Evolutionary conservation across 2,888 invertebrate genomes (phyloP).

Genomic region (Drosophila prolongata): DNA sequence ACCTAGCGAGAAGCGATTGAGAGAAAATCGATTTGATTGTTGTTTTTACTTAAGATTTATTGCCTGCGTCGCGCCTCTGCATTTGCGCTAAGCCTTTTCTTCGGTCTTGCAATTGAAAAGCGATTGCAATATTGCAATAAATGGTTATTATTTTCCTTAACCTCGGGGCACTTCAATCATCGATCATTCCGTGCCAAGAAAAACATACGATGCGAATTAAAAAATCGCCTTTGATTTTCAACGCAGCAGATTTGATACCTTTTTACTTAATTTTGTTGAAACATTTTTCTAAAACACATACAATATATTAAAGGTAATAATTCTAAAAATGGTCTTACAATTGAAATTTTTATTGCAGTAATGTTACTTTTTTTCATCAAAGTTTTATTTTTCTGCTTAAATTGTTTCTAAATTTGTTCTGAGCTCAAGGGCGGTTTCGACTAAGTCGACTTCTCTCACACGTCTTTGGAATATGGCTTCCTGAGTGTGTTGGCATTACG

Average conservation of each 20-base stretch:
- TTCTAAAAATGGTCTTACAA: no score
- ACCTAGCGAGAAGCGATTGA: slow-evolving; percentile 51
- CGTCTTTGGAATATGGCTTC: slow-evolving; percentile 27
- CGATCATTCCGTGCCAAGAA: background rate
- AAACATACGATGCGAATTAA: background rate
- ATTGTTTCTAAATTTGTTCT: background rate
- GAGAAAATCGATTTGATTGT: slow-evolving; percentile 36
- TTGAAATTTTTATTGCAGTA: no score
- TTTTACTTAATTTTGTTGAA: background rate
- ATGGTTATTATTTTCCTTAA: slow-evolving; percentile 3
- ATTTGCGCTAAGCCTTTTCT: slow-evolving; percentile 62
- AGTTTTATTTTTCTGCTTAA: background rate
- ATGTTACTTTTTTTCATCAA: background rate
- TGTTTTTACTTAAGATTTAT: slow-evolving; percentile 38
- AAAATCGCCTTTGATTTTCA: slow-evolving; percentile 4
- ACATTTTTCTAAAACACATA: background rate
- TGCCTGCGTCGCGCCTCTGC: slow-evolving; percentile 58
- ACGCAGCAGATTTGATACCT: background rate
- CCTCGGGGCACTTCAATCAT: slow-evolving; percentile 6
- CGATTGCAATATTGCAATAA: slow-evolving; percentile 8
- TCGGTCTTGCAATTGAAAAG: slow-evolving; percentile 10
- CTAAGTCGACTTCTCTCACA: background rate
- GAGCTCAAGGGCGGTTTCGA: slow-evolving; percentile 5
- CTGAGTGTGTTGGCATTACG: slow-evolving; percentile 35
- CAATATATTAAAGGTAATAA: background rate